A percentile compares a stretch with the other conserved stretches of the same genome.
These are phyloP conservation scores for Atta colombica DNA, from an alignment of 1,140 invertebrate genomes.

Conservation along the genomic window DNA sequence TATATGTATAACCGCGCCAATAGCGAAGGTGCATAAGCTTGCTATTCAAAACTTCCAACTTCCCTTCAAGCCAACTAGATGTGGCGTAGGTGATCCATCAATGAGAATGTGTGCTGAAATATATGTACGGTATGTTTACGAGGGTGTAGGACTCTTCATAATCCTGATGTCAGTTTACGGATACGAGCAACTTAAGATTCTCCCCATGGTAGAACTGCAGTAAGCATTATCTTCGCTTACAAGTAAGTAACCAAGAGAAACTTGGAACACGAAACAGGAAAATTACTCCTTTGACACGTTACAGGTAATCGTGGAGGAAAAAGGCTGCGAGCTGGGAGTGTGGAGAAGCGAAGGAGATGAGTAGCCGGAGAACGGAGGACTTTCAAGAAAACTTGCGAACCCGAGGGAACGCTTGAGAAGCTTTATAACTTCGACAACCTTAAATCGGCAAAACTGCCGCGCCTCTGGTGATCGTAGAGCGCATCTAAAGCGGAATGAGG, in stretches of 20 bases:
- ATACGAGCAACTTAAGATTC: constrained; percentile 21
- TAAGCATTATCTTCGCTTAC: constrained; percentile 59
- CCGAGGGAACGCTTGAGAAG: constrained; percentile 76
- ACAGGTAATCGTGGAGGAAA: constrained; percentile 58
- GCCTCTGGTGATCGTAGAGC: constrained; percentile 56
- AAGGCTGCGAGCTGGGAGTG: not conserved
- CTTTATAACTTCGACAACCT: constrained; percentile 78
- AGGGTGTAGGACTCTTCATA: not conserved
- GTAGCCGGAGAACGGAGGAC: constrained; percentile 53
- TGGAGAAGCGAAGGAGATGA: constrained; percentile 12
- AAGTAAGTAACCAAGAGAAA: constrained; percentile 57
- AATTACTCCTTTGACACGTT: constrained; percentile 71
- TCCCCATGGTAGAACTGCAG: constrained; percentile 5
- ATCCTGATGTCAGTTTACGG: constrained; percentile 1
- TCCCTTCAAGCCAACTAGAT: not conserved
- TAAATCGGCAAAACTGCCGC: constrained; percentile 76
- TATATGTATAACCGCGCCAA: not conserved
- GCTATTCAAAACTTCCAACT: constrained; percentile 10
- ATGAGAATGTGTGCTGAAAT: constrained; percentile 36
- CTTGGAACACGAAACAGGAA: constrained; percentile 60
- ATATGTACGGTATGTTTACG: constrained; percentile 34
- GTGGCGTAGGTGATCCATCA: constrained; percentile 32
- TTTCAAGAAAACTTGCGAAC: constrained; percentile 72
- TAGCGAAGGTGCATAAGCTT: not conserved
- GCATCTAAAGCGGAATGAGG: constrained; percentile 34